These are phyloP conservation scores for Brachypodius melanocephalos DNA, from an alignment of 2,113 vertebrate species.

Conservation along the genomic window DNA sequence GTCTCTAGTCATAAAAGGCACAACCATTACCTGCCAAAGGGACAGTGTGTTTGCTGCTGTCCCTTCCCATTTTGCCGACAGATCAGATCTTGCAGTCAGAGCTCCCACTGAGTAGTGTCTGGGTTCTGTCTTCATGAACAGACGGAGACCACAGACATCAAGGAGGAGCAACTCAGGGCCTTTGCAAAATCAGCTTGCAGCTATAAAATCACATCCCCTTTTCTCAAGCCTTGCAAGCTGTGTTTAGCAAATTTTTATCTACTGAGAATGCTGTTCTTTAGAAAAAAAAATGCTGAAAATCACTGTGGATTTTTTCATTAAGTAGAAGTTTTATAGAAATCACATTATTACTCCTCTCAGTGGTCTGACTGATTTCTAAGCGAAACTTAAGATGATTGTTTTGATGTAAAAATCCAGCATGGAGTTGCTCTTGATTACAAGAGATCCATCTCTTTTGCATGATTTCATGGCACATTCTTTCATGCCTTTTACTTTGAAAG, in stretches of 20 bases:
- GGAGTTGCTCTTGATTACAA: background rate
- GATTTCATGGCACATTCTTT: background rate
- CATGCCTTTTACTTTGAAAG: background rate
- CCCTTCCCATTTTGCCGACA: background rate
- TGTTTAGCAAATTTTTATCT: background rate
- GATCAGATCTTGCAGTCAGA: background rate
- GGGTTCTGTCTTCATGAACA: background rate
- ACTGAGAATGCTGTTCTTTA: background rate
- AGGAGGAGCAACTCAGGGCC: background rate
- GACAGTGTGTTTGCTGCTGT: background rate
- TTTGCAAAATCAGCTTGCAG: background rate
- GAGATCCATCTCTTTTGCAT: background rate
- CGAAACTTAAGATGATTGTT: background rate
- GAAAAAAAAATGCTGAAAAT: background rate
- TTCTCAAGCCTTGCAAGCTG: background rate
- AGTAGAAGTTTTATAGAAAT: background rate
- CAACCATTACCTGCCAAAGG: background rate
- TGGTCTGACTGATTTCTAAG: background rate
- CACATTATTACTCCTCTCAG: background rate
- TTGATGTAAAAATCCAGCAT: background rate
- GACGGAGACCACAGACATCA: background rate
- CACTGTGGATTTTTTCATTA: background rate
- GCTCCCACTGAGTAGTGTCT: background rate
- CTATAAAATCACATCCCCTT: background rate
- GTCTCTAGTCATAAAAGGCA: background rate